Evolutionary conservation across 2,797 vertebrate species (phyloP), one percentile per base, ranked within the genome.

Genomic region (Artibeus lituratus): DNA sequence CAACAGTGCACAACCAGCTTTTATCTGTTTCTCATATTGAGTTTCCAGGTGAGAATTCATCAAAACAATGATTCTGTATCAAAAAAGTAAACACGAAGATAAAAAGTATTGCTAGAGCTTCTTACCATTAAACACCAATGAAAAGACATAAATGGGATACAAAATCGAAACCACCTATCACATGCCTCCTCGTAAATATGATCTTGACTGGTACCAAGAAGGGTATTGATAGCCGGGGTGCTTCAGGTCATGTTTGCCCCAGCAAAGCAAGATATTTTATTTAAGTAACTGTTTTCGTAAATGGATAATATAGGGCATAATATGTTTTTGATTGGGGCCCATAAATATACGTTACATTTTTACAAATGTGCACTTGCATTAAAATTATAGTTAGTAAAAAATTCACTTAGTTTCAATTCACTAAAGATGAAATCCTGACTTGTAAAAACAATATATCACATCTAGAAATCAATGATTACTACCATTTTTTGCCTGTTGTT

Each of bases 211-310:
- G 53, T 77, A 19, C 67, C 42, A 93, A 53, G 26, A 65, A 95
- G 35, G 14, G 39, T 65, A 26, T 29, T 67, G 49, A 77, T 37
- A 77, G 51, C 32, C 24, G 53, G 70, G 59, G 35, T 51, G 37
- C n/a, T 47, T 82, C 53, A 84, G 42, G 67, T 91, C 83, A 84
- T 49, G 24, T 37, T 67, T 81, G 18, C 49, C 47, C 9, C 7
- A 72, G 26, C 18, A 88, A 92, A 94, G 67, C 49, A 88, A 80
- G 92, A 77, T 1, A 29, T 19, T 93, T 86, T 62, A 87, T 80
- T 90, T 67, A 96, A 83, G 87, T 82, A 84, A 91, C 69, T 73
- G 12, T 51, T 90, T 91, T 94, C 42, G 85, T 53, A 81, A 91
- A 81, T 69, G 94, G 15, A 65, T 57, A 90, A 76, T 81, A 39